Base-by-base conservation (phyloP, 2,797 vertebrate species). In the Coranthus polyacanthus region DNA sequence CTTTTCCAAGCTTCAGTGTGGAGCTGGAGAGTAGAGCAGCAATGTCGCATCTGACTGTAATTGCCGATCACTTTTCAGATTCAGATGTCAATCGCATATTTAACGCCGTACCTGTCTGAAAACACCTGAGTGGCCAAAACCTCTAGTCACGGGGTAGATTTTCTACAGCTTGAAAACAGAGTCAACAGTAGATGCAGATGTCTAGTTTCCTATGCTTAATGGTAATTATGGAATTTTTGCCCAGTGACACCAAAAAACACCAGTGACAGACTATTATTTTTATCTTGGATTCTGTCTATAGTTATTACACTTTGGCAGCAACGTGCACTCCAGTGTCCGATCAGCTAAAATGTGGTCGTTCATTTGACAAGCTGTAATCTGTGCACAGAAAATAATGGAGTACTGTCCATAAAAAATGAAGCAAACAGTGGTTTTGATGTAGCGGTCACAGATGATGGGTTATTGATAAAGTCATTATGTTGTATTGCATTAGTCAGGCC, bases 401-500 rank as follows among this genome's bases (percentile, higher is more conserved):
- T 29, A 47, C 3, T 56, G 60, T 56, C 58, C 24, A 39, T 22
- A 59, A 46, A 10, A 37, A 70, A 63, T 42, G 54, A 72, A 45
- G 55, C 61, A 65, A 81, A 60, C 63, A 6, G 38, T 24, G 43
- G 16, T 49, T 64, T 16, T 59, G 61, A 78, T 75, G 59, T 67
- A 42, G 58, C 29, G 50, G 75, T 83, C 78, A 78, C 72, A 75
- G 70, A 80, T 82, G 75, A 88, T 60, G 73, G 62, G 46, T 72
- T 85, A 85, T 87, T 81, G 86, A 88, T 86, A 55, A 84, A 83
- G 74, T 63, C 68, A 84, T 89, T 81, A 83, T 2, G 49, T 18
- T 64, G 57, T 22, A 58, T 42, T 26, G 42, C 52, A 80, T 78
- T 58, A 71, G 63, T 84, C 69, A 54, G 72, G 47, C 66, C 32